These are phyloP conservation scores for Setophaga kirtlandii DNA, from an alignment of 2,113 vertebrate species.

Conservation along the genomic window DNA sequence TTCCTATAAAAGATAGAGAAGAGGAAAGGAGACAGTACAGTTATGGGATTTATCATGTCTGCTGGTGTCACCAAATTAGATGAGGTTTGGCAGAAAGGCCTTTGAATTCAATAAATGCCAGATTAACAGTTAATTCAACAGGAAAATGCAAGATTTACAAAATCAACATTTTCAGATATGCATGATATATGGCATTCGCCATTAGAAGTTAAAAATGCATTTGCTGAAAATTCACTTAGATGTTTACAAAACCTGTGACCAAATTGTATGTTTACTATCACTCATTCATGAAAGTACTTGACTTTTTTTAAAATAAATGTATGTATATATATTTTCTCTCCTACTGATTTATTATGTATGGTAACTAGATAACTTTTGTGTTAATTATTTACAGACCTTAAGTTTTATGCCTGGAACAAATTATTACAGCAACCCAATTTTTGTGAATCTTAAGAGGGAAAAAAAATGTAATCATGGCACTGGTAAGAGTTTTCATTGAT, in stretches of 20 bases:
- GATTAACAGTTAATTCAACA: slow-evolving; percentile 13
- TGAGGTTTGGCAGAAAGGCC: neutral
- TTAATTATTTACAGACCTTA: neutral
- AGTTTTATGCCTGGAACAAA: neutral
- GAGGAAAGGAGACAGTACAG: neutral
- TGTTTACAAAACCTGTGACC: neutral
- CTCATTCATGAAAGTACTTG: neutral
- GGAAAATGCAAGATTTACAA: neutral
- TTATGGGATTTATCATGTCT: neutral
- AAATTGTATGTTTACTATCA: neutral
- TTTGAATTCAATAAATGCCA: neutral
- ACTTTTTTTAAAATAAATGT: neutral
- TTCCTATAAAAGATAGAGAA: neutral
- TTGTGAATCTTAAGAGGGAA: neutral
- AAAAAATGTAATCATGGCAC: neutral
- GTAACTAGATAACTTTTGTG: neutral
- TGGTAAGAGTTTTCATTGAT: neutral
- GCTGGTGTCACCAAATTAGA: neutral
- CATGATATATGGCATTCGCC: neutral
- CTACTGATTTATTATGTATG: neutral
- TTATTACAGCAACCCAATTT: neutral
- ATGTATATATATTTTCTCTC: neutral
- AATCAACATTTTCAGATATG: neutral
- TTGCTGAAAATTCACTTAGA: neutral
- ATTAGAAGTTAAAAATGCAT: neutral